A percentile compares a stretch with the other conserved stretches of the same genome.
phyloP scores from a whole-genome alignment of 2,113 vertebrate genomes.

The Rhabdornis inornatus region DNA sequence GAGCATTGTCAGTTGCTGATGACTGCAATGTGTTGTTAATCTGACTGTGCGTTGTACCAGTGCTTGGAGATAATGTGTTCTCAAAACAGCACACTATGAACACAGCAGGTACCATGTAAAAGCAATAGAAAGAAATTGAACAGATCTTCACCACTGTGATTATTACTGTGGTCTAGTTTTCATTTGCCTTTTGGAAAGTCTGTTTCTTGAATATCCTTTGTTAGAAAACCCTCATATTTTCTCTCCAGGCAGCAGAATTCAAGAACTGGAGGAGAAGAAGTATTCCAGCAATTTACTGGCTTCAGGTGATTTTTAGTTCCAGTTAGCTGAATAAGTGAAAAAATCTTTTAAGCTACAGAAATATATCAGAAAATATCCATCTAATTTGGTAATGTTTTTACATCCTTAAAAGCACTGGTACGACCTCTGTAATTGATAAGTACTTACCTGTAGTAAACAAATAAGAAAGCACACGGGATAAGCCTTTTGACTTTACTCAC shows the following conservation, averaged over 20 bases:
- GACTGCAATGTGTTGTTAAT: conserved; percentile 62
- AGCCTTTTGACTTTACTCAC: neutral
- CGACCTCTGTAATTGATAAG: neutral
- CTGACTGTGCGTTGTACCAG: conserved; percentile 29
- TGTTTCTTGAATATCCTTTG: conserved; percentile 41
- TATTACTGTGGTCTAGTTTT: conserved; percentile 66
- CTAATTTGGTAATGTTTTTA: neutral
- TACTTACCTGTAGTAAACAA: neutral
- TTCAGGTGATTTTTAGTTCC: neutral
- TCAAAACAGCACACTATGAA: conserved; percentile 54
- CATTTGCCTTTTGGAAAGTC: conserved; percentile 50
- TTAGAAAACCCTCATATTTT: conserved; percentile 59
- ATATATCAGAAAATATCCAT: neutral
- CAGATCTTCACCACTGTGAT: conserved; percentile 66
- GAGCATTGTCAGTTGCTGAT: conserved; percentile 11
- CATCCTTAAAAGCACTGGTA: neutral
- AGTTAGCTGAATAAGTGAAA: neutral
- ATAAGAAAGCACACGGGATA: neutral
- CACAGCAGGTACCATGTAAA: conserved; percentile 70
- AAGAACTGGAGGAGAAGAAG: neutral
- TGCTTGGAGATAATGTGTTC: conserved; percentile 63
- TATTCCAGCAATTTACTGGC: neutral
- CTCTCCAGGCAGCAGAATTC: conserved; percentile 22
- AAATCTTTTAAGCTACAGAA: neutral
- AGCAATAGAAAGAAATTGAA: conserved; percentile 77